Percentiles rank a stretch among this genome's conserved stretches.
Conservation (phyloP, 2,888 invertebrate genomes). For the Dromius quadrimaculatus region DNA sequence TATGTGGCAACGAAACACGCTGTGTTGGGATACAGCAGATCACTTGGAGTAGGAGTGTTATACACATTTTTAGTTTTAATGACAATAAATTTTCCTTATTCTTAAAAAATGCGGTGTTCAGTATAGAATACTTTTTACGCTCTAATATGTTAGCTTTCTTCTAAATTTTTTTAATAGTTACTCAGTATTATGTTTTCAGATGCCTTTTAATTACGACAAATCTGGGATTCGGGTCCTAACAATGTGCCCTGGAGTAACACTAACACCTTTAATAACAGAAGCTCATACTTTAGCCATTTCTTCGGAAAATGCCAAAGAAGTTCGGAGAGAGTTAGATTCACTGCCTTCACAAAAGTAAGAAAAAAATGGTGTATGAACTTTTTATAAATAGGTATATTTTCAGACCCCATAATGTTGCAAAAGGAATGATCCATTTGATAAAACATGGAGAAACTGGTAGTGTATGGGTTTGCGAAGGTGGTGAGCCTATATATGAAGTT, state of each 20-base stretch:
- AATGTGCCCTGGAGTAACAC: slow-evolving; percentile 62
- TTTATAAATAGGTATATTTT: slow-evolving; percentile 12
- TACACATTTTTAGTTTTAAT: slow-evolving; percentile 54
- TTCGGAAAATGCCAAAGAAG: slow-evolving; percentile 50
- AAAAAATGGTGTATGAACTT: neutral
- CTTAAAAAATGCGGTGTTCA: too few species aligned
- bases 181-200: slow-evolving; percentile 56
- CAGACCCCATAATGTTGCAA: slow-evolving; percentile 59
- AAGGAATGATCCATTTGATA: slow-evolving; percentile 57
- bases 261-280: slow-evolving; percentile 58
- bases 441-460: slow-evolving; percentile 65
- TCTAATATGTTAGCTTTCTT: too few species aligned
- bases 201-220: slow-evolving; percentile 54
- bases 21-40: slow-evolving; percentile 67
- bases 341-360: slow-evolving; percentile 59
- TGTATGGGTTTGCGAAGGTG: slow-evolving; percentile 67
- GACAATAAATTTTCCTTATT: too few species aligned
- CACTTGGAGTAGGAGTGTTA: slow-evolving; percentile 63
- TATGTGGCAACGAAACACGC: slow-evolving; percentile 72
- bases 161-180: too few species aligned
- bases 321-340: slow-evolving; percentile 54
- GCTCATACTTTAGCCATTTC: slow-evolving; percentile 51
- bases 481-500: slow-evolving; percentile 62
- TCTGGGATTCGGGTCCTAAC: slow-evolving; percentile 63
- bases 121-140: too few species aligned